A percentile compares a stretch with the other conserved stretches of the same genome.
Conservation (phyloP, 2,888 invertebrate species). For the Incurvaria masculella region DNA sequence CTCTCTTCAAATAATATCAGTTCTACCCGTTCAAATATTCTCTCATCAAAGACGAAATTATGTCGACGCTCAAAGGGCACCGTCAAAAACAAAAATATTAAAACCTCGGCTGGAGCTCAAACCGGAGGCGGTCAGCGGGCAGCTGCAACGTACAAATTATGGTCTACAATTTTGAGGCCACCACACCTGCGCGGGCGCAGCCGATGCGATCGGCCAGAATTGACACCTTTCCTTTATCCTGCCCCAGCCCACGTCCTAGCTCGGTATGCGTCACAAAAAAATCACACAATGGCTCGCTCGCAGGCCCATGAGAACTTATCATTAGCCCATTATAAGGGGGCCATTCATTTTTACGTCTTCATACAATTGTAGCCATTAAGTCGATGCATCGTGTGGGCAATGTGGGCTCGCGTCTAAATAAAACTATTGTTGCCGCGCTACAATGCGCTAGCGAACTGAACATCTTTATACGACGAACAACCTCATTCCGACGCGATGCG, state of each 20-base stretch:
- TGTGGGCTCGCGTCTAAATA: constrained; percentile 49
- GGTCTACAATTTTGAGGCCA: constrained; percentile 42
- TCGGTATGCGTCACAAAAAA: constrained; percentile 32
- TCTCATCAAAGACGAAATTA: constrained; percentile 30
- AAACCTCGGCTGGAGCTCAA: constrained; percentile 19
- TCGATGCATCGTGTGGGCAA: constrained; percentile 51
- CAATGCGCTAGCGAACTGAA: constrained; percentile 42
- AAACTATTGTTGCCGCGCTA: constrained; percentile 44
- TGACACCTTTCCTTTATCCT: constrained; percentile 55
- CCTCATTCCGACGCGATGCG: neutral
- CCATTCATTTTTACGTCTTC: constrained; percentile 52
- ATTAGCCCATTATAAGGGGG: constrained; percentile 46
- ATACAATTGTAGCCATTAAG: constrained; percentile 49
- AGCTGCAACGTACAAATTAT: constrained; percentile 54
- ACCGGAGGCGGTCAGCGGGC: constrained; percentile 36
- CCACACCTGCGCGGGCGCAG: constrained; percentile 38
- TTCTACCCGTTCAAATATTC: constrained; percentile 24
- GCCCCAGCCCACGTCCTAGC: constrained; percentile 26
- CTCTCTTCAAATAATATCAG: constrained; percentile 23
- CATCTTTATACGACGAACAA: constrained; percentile 45
- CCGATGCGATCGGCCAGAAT: constrained; percentile 28
- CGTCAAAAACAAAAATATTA: neutral
- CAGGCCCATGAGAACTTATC: constrained; percentile 53
- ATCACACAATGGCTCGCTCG: constrained; percentile 42
- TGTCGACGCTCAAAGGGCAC: constrained; percentile 44